Base-by-base conservation (phyloP, 2,797 vertebrate species). In the Myotis planiceps region DNA sequence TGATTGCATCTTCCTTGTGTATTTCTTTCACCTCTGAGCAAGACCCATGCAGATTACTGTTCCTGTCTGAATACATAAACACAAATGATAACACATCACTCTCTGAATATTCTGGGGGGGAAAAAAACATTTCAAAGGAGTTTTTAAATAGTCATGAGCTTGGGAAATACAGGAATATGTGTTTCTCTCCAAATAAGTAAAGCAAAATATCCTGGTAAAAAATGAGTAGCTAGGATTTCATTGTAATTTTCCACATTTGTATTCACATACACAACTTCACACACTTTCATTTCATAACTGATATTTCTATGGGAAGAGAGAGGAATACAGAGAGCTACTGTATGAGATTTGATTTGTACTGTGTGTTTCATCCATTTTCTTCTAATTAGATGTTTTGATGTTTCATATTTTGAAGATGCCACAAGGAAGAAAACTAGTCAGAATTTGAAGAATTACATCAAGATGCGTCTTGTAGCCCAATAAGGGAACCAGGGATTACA, bases 221-320 rank as follows among this genome's bases (percentile, higher is more conserved):
- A 82, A 78, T 53, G 47, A 23, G 71, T 94, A 66, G 23, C 60
- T 21, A 21, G 37, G 58, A 49, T 27, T 96, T 96, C 82, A 74
- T 72, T 88, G 47, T 83, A 94, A 92, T 96, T 94, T 90, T 74
- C 10, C 14, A 29, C 74, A 83, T 96, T 96, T 94, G 58, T 94
- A 96, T 96, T 95, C 86, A 80, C 3, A 25, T 32, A 75, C 23
- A 71, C 16, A 76, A 60, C 55, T 55, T 86, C 58, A 76, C 45
- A 90, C n/a, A 76, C 65, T 96, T 95, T 96, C 86, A 96, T 93
- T 80, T 96, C 34, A 76, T 91, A 84, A 94, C 76, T 81, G 83
- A 91, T 66, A 63, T 93, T 94, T 95, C 39, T 91, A 1, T 81
- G 71, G n/a, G 74, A 81, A 91, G 47, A 88, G 51, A 88, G 34